Base-by-base conservation (phyloP, 2,113 vertebrate species). In the Xiphias gladius region DNA sequence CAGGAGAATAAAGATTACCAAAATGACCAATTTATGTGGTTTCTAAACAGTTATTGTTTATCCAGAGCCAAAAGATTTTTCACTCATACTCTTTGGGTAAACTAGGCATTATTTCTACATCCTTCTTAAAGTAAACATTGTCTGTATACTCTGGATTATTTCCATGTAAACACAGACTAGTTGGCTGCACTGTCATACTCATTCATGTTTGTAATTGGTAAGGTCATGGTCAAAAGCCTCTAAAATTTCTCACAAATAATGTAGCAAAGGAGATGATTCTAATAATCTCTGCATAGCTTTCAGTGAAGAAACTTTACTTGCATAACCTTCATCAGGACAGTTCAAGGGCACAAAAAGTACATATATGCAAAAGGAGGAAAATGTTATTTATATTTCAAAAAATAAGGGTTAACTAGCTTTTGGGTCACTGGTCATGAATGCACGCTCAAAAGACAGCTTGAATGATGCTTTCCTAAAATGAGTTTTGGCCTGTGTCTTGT, bases 201-300 rank as follows among this genome's bases (percentile, higher is more conserved):
- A 54, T 19, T 58, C 46, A 50, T 55, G 43, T 68, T 83, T 67
- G 55, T 52, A 30, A 52, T 22, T 66, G 63, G 20, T 30, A 28
- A 62, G 66, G 35, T 80, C 68, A 28, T 24, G 55, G 46, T 52
- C 50, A n/a, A 41, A 78, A 52, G 83, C 37, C 22, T 71, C n/a
- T 68, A 41, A 57, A 67, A 66, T 17, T 72, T 52, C 16, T 26
- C 20, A 22, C 39, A 85, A 80, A 72, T n/a, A 52, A 11, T 64
- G 22, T 64, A 24, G 7, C 7, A 52, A 66, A 26, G 43, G 0
- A 17, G 28, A 83, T 61, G 11, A 65, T 50, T n/a, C 48, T 55
- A 14, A 35, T 30, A 37, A 67, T 61, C 28, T 72, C 76, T 41
- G 46, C 28, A 24, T 30, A 61, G 59, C 73, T 86, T 79, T 80